phyloP scores from a whole-genome alignment of 2,888 invertebrate genomes.

The Tipula unca region DNA sequence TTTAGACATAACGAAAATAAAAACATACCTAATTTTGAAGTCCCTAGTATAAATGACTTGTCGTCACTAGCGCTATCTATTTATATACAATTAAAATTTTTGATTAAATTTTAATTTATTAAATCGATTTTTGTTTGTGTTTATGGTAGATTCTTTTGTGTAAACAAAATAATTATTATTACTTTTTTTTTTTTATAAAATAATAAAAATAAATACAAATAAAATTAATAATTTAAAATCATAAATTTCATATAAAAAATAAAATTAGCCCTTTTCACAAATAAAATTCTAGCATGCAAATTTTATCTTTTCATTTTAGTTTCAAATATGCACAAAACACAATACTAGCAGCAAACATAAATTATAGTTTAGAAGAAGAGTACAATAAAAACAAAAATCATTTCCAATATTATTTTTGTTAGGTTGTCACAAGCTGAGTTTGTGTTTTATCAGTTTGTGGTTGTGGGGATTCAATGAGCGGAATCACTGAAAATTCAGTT shows the following conservation, averaged over 20 bases:
- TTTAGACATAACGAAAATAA: slow-evolving; percentile 14
- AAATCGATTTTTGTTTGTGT: not conserved
- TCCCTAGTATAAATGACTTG: not conserved
- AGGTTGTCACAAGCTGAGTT: not conserved
- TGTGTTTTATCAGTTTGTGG: no score
- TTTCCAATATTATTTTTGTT: not conserved
- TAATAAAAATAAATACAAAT: slow-evolving; percentile 20
- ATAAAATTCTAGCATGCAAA: not conserved
- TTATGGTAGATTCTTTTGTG: not conserved
- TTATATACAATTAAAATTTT: slow-evolving; percentile 14
- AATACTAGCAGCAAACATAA: not conserved
- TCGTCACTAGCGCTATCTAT: slow-evolving; percentile 20
- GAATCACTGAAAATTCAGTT: no score
- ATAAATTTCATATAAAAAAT: slow-evolving; percentile 15
- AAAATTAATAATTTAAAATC: not conserved
- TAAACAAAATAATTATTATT: not conserved
- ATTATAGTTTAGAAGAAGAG: not conserved
- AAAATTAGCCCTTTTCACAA: slow-evolving; percentile 14
- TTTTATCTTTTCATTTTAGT: not conserved
- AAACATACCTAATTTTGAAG: slow-evolving; percentile 19
- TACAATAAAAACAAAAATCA: not conserved
- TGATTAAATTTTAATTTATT: not conserved
- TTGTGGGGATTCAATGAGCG: no score
- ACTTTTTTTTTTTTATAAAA: slow-evolving; percentile 15
- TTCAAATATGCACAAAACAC: not conserved